Evolutionary conservation across 1,140 invertebrate species (phyloP), one percentile per base, ranked within the genome.

Genomic region (Proales similis): DNA sequence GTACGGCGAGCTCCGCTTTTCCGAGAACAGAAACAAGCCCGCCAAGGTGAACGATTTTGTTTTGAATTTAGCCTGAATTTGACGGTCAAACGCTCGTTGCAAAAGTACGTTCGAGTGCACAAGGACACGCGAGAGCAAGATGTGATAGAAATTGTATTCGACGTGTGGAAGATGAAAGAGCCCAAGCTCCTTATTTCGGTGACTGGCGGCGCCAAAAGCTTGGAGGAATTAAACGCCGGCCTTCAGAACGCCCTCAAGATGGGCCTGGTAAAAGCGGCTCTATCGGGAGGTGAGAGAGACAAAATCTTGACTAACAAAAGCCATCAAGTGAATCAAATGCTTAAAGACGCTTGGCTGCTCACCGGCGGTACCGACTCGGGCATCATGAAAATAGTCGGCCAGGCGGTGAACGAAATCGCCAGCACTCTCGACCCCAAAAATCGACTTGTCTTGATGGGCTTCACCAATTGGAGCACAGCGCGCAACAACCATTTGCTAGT

Each of bases 351-450:
- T 4, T 78, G 77, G 76, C 70, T 79, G 24, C 67, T 78, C 0
- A 78, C 76, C 24, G 77, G 76, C 43, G 77, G 76, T 3, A 71
- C 71, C 20, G 70, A 78, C 65, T 69, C 72, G 33, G 77, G 77
- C 0, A 71, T 77, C n/a, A 78, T 77, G 72, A 78, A 76, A 66
- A 68, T 74, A 57, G 76, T 78, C 0, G 77, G 77, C 3, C 73
- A 78, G 30, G 76, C 77, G 12, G 72, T 78, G 4, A 70, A 70
- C 48, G 72, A 77, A 27, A 70, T 72, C 30, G 67, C 69, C 2
- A 57, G 14, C 20, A 7, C 36, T 14, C 20, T 57, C 1, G 12
- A 19, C 22, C 19, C 39, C 0, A 24, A 29, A 19, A 42, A n/a
- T 29, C 39, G 45, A 27, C n/a, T 57, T 19, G 24, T 57, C 27